Conservation (phyloP, 1,140 invertebrate genomes). For the Littorina saxatilis region DNA sequence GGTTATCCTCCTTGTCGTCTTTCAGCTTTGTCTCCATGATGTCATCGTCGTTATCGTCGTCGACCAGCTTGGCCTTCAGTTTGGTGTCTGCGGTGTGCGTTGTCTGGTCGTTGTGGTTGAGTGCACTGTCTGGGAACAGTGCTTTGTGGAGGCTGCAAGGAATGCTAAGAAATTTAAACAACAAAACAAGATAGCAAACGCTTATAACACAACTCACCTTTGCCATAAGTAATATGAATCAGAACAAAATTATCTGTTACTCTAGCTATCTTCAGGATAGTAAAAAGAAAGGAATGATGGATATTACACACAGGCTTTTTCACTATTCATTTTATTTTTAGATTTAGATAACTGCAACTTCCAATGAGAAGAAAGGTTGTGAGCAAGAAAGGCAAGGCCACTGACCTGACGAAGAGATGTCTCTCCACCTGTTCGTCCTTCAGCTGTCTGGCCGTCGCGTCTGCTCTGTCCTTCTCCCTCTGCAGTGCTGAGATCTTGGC, state of each 20-base stretch:
- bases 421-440: constrained; percentile 12
- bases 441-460: neutral
- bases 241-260: no score
- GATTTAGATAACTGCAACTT: no score
- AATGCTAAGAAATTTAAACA: no score
- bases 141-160: constrained; percentile 29
- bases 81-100: neutral
- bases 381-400: no score
- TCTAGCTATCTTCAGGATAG: no score
- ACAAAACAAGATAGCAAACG: no score
- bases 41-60: constrained; percentile 19
- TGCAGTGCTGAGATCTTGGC: constrained; percentile 29
- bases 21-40: neutral
- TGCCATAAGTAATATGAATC: no score
- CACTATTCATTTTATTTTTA: no score
- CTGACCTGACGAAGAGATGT: neutral
- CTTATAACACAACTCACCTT: no score
- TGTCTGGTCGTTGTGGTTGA: neutral
- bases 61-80: neutral
- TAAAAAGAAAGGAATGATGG: no score
- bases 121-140: constrained; percentile 13
- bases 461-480: constrained; percentile 13
- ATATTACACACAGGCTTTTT: no score
- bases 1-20: constrained; percentile 25
- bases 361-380: no score